Evolutionary conservation across 2,113 vertebrate genomes (phyloP).

Genomic region (Brachyistius frenatus): DNA sequence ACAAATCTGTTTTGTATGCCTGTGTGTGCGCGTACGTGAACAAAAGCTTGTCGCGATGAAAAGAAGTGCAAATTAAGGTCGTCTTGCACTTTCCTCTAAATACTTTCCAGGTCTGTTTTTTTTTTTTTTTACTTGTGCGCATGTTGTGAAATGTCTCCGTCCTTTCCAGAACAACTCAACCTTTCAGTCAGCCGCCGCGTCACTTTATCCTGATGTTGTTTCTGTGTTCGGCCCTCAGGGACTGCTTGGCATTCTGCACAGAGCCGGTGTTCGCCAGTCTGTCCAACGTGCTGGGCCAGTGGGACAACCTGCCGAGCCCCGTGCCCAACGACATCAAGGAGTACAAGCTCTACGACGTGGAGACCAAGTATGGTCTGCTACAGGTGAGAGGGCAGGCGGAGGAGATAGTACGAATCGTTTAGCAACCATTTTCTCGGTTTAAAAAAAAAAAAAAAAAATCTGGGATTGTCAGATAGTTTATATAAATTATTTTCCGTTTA

Average conservation of each 20-base stretch:
- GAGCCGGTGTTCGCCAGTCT: conserved; percentile 98
- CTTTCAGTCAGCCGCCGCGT: not conserved
- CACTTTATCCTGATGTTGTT: conserved; percentile 11
- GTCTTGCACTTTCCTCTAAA: not conserved
- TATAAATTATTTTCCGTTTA: too few species aligned
- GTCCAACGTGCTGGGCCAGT: conserved; percentile 95
- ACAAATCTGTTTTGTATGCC: conserved; percentile 22
- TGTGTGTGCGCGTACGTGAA: not conserved
- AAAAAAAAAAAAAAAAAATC: not conserved
- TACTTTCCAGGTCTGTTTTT: not conserved
- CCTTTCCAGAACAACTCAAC: not conserved
- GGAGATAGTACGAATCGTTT: not conserved
- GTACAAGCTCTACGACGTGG: conserved; percentile 96
- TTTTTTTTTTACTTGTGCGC: not conserved
- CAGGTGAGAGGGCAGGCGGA: conserved; percentile 87
- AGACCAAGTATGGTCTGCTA: conserved; percentile 96
- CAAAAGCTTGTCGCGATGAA: conserved; percentile 20
- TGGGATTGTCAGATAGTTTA: not conserved
- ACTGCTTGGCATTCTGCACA: conserved; percentile 98
- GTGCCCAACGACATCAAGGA: conserved; percentile 94
- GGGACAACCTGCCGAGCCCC: conserved; percentile 95
- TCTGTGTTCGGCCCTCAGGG: conserved; percentile 79
- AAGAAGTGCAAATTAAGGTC: conserved; percentile 7
- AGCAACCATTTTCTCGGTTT: not conserved
- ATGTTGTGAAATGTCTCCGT: not conserved